Evolutionary conservation across 2,888 invertebrate species (phyloP), one percentile per base, ranked within the genome.

Genomic region (Cephonodes hylas): DNA sequence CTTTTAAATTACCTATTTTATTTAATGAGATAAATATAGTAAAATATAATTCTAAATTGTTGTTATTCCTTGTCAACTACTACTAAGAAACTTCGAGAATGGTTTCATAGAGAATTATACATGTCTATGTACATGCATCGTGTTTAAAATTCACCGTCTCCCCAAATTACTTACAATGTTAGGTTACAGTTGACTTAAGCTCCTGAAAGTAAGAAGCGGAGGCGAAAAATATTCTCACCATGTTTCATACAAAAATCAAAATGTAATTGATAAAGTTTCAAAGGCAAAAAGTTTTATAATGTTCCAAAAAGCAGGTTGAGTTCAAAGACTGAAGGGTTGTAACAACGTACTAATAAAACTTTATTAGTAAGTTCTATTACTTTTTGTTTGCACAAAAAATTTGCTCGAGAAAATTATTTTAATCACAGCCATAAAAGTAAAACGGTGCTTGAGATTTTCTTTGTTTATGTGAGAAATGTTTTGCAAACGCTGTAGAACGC

Each of bases 261-360:
- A 62, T 70, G 66, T 78, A 75, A 77, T 78, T 75, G 68, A 69
- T 65, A 66, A 77, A 77, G 73, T 77, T 77, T 63, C 61, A 62
- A 64, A 63, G 66, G 70, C 61, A 72, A 75, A 71, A 73, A 71
- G 64, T 65, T 44, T 67, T 72, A 72, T 72, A 71, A 67, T 67
- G 68, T 64, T 75, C 71, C 56, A 59, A 64, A 57, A 68, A 70
- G 67, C 67, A 65, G 62, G 66, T 45, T 23, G 13, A 45, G 45
- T 45, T 45, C 13, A 22, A 8, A 7, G 23, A 45, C n/a, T n/a
- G 23, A 23, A 45, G 22, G 22, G 10, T 45, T 20, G 22, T 10
- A 5, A 45, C 45, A 20, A 44, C 18, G 44, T 20, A 23, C 22
- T 7, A 45, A 45, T 23, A 45, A 22, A 45, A 10, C 18, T 45